Conservation (phyloP, 2,888 invertebrate genomes). For the Tachina fera region DNA sequence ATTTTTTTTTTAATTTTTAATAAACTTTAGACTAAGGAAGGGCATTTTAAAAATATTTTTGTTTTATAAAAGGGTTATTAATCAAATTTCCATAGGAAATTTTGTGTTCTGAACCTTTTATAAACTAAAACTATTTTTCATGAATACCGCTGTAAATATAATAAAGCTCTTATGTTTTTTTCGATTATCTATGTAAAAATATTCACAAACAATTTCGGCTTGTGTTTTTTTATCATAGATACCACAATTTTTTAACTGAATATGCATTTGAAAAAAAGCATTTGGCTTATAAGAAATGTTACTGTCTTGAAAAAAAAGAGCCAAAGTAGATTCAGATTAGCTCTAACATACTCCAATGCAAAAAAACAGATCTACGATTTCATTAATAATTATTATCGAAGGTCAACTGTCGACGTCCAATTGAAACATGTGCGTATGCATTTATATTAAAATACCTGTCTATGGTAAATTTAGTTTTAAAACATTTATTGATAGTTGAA, state of each 20-base stretch:
- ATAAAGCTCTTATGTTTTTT: not conserved
- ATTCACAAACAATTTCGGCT: not conserved
- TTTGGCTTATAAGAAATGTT: not conserved
- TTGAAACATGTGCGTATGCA: not conserved
- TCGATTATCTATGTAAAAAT: not conserved
- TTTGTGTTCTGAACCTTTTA: too few relatives aligned
- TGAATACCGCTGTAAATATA: not conserved
- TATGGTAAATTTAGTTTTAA: not conserved
- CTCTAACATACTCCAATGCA: not conserved
- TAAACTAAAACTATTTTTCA: too few relatives aligned
- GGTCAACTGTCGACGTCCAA: slow-evolving; percentile 10
- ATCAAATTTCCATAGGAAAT: too few relatives aligned
- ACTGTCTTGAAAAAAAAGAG: not conserved
- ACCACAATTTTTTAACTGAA: not conserved
- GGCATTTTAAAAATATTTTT: too few relatives aligned
- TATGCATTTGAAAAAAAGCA: not conserved
- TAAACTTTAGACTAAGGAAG: too few relatives aligned
- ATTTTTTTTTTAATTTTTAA: too few relatives aligned
- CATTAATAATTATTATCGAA: slow-evolving; percentile 12
- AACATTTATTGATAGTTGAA: not conserved
- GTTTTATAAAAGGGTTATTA: too few relatives aligned
- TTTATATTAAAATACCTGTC: slow-evolving; percentile 11
- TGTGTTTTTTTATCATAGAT: not conserved
- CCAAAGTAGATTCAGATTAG: not conserved
- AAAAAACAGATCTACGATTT: not conserved